Evolutionary conservation across 2,797 vertebrate genomes (phyloP), one percentile per base, ranked within the genome.

Genomic region (Emys orbicularis): DNA sequence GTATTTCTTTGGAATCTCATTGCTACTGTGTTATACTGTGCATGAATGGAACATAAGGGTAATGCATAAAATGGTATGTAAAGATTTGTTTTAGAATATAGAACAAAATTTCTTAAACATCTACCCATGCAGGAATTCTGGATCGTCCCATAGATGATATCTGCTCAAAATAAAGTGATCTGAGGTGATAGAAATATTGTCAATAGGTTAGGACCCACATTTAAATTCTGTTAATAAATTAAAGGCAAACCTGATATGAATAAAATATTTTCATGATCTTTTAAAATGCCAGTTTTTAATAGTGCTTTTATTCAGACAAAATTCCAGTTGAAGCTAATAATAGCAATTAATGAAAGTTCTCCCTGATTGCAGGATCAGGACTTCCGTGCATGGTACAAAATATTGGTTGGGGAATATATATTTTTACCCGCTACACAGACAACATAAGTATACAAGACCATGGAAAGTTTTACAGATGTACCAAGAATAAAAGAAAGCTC

Each of bases 391-490:
- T 86, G 68, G 81, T 47, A 44, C 41, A 85, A 49, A 49, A 61
- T 49, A 27, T 76, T 9, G 27, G 25, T 72, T 77, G 74, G 10
- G 15, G 53, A 47, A 31, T 34, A 41, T 25, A 6, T 82, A 15
- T 92, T 4, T 59, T 3, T 34, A 34, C 80, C 56, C 59, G 79
- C 9, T 19, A 9, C 54, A 12, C 59, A 94, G 97, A 41, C 53
- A 0, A 81, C 25, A 29, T 7, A 25, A 1, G n/a, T 79, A 52
- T 16, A 5, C 8, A 9, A n/a, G 92, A 49, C 19, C 12, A 98
- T 98, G 98, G 92, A 90, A 12, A 3, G 3, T 41, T 25, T 83
- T 16, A 88, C 25, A 47, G 57, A 50, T 12, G 59, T 44, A 5
- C 6, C 44, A 5, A 41, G 37, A 54, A 6, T 29, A 65, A 82